phyloP scores from a whole-genome alignment of 1,140 invertebrate genomes.

The Araneus ventricosus region DNA sequence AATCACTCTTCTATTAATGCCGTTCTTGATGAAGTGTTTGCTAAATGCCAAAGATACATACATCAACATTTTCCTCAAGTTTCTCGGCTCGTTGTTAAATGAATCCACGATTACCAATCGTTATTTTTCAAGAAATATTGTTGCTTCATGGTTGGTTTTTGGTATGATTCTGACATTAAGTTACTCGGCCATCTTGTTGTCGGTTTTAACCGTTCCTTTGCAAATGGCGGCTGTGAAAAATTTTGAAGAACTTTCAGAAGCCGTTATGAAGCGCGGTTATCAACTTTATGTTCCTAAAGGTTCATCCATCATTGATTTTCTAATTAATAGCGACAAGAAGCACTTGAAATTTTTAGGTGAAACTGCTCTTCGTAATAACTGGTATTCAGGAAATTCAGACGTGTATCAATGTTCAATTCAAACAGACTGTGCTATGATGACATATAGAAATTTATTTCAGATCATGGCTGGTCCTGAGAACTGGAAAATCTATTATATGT shows the following conservation, averaged over 20 bases:
- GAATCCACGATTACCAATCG: neutral
- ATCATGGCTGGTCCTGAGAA: neutral
- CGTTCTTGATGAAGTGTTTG: neutral
- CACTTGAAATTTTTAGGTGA: neutral
- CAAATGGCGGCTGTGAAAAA: neutral
- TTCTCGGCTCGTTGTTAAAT: neutral
- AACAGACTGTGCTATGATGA: neutral
- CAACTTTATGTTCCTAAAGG: neutral
- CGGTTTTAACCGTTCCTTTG: neutral
- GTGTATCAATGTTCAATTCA: too few relatives aligned
- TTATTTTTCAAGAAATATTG: neutral
- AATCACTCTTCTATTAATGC: neutral
- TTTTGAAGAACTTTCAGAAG: neutral
- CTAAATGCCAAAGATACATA: neutral
- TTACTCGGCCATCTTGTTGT: neutral
- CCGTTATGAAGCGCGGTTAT: neutral
- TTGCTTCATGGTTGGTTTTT: neutral
- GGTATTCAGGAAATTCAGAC: neutral
- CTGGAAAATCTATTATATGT: neutral
- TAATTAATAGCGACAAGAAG: neutral
- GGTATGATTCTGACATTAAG: neutral
- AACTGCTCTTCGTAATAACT: neutral
- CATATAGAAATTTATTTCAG: neutral
- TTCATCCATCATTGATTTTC: neutral
- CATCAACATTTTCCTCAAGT: neutral